Conservation (phyloP, 2,888 invertebrate genomes). For the Buathra laborator region DNA sequence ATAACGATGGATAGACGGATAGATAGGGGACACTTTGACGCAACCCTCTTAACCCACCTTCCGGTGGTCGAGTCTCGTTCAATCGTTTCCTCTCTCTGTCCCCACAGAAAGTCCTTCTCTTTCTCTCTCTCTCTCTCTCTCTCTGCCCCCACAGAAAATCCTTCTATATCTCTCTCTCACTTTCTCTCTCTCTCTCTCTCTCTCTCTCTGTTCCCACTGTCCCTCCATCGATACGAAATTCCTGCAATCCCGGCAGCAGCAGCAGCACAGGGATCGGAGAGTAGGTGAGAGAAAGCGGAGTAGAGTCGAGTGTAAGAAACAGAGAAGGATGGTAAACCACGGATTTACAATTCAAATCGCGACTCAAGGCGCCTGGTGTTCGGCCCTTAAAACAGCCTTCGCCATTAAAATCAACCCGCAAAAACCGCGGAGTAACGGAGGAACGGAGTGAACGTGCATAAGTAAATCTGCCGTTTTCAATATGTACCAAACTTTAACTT, state of each 20-base stretch:
- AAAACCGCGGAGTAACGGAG: conserved; percentile 9
- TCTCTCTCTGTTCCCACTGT: conserved; percentile 6
- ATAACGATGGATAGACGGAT: background rate
- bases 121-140: no score
- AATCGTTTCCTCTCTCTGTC: background rate
- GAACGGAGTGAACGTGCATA: background rate
- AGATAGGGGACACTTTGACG: conserved; percentile 50
- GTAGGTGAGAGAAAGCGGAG: background rate
- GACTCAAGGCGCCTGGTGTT: conserved; percentile 48
- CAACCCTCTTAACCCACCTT: conserved; percentile 70
- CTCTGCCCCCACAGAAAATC: background rate
- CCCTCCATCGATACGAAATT: background rate
- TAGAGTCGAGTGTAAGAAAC: background rate
- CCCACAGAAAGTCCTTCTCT: background rate
- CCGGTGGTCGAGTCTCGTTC: conserved; percentile 39
- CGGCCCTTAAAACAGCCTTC: conserved; percentile 62
- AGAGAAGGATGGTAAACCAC: conserved; percentile 23
- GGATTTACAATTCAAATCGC: conserved; percentile 70
- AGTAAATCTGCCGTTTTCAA: conserved; percentile 43
- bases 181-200: no score
- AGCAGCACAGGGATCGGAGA: background rate
- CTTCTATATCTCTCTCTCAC: background rate
- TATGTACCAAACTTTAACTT: background rate
- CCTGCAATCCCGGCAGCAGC: background rate
- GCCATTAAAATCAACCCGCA: conserved; percentile 56